Evolutionary conservation across 2,797 vertebrate species (phyloP).

Genomic region (Oophaga sylvatica): DNA sequence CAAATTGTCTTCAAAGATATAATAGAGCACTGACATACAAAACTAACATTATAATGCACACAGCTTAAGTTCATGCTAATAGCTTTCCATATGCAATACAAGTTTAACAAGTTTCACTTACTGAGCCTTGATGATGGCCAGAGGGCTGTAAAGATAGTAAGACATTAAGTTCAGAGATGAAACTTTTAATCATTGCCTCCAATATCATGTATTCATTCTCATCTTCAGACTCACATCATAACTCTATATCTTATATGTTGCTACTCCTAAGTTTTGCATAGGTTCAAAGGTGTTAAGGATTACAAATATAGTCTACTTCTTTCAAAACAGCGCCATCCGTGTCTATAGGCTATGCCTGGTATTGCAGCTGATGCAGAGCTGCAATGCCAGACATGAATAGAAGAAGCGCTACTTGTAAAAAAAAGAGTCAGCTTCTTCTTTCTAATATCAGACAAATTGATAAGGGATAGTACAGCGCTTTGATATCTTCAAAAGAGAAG

Average conservation of each 20-base stretch:
- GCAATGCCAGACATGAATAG: no score
- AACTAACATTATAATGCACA: not conserved
- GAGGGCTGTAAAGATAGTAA: constrained; percentile 59
- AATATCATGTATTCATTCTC: not conserved
- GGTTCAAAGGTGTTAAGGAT: not conserved
- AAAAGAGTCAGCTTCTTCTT: no score
- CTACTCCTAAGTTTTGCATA: no score
- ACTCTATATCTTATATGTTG: not conserved
- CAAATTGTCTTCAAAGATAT: not conserved
- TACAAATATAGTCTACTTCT: not conserved
- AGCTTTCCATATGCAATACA: not conserved
- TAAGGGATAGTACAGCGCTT: no score
- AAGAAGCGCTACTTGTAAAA: no score
- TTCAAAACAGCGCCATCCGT: not conserved
- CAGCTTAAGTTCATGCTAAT: not conserved
- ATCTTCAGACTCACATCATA: not conserved
- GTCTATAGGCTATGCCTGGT: not conserved
- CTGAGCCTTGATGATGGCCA: constrained; percentile 12
- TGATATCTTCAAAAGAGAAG: no score
- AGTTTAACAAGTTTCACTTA: constrained; percentile 29
- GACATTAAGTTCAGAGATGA: constrained; percentile 1
- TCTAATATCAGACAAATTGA: no score
- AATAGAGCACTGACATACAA: not conserved
- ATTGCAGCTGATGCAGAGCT: not conserved
- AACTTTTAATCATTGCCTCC: no score